Evolutionary conservation across 1,140 invertebrate genomes (phyloP).

Genomic region (Colletes gigas): DNA sequence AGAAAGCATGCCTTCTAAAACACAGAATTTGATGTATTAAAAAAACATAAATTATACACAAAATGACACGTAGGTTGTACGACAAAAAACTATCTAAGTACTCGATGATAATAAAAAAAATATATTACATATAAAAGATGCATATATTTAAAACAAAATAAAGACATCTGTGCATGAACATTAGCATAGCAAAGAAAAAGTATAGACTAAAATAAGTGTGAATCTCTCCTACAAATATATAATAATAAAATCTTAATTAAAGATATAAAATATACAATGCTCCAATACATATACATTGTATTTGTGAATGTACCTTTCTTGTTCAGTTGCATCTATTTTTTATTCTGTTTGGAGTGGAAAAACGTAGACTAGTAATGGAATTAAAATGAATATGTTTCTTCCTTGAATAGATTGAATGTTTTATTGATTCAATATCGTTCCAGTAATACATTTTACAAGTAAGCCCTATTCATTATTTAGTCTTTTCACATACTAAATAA

Average conservation of each 20-base stretch:
- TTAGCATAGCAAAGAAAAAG: slow-evolving; percentile 69
- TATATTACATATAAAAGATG: slow-evolving; percentile 74
- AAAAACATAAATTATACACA: slow-evolving; percentile 74
- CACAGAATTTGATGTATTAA: slow-evolving; percentile 64
- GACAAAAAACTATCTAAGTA: slow-evolving; percentile 69
- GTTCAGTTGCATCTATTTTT: neutral
- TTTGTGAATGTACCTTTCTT: slow-evolving; percentile 43
- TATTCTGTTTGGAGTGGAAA: neutral
- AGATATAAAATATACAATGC: slow-evolving; percentile 59
- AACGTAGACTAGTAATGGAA: neutral
- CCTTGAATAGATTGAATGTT: slow-evolving; percentile 48
- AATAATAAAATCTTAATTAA: slow-evolving; percentile 60
- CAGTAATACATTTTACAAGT: slow-evolving; percentile 35
- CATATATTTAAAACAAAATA: slow-evolving; percentile 70
- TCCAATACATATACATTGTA: slow-evolving; percentile 50
- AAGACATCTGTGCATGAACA: slow-evolving; percentile 73
- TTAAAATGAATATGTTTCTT: slow-evolving; percentile 18
- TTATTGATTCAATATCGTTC: slow-evolving; percentile 52
- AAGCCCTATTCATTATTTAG: slow-evolving; percentile 16
- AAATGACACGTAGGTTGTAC: slow-evolving; percentile 76
- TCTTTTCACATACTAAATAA: slow-evolving; percentile 19
- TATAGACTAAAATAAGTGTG: slow-evolving; percentile 72
- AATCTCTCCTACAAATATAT: slow-evolving; percentile 73
- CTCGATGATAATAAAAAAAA: slow-evolving; percentile 75
- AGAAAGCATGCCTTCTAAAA: slow-evolving; percentile 63